These are phyloP conservation scores for Pecten maximus DNA, from an alignment of 2,888 invertebrate species.

Conservation along the genomic window DNA sequence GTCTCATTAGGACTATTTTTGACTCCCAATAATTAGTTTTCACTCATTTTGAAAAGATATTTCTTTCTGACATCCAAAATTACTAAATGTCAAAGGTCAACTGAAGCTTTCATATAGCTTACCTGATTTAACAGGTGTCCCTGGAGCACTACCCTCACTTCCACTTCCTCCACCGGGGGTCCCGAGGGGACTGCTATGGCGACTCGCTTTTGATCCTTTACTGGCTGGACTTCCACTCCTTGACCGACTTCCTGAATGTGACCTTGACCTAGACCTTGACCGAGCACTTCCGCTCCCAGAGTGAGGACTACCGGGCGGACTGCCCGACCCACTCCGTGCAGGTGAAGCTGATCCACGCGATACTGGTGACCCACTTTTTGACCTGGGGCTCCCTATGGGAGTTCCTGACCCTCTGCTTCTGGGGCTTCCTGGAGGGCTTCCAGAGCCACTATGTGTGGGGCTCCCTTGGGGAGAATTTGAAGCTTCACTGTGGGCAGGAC, in stretches of 20 bases:
- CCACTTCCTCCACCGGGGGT: conserved; percentile 46
- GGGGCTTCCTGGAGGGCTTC: conserved; percentile 36
- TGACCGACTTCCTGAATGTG: conserved; percentile 56
- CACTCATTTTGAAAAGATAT: too few relatives aligned
- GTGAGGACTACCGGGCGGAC: conserved; percentile 50
- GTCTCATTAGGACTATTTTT: too few relatives aligned
- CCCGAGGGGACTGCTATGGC: not conserved
- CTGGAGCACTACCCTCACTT: conserved; percentile 44
- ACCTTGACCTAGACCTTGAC: conserved; percentile 56
- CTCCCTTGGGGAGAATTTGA: not conserved
- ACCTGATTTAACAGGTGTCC: conserved; percentile 50
- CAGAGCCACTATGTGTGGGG: conserved; percentile 39
- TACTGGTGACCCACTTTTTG: conserved; percentile 46
- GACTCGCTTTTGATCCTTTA: conserved; percentile 40
- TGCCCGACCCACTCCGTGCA: conserved; percentile 60
- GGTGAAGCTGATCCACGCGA: conserved; percentile 56
- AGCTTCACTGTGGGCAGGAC: conserved; percentile 37
- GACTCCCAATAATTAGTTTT: too few relatives aligned
- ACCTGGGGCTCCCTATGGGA: conserved; percentile 49
- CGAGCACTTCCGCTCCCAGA: conserved; percentile 59
- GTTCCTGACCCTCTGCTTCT: conserved; percentile 48
- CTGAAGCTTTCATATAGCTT: too few relatives aligned
- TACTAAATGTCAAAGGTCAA: too few relatives aligned
- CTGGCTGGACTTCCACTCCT: conserved; percentile 54
- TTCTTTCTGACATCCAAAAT: too few relatives aligned